These are phyloP conservation scores for Thereuonema tuberculata DNA, from an alignment of 1,140 invertebrate species.

Conservation along the genomic window DNA sequence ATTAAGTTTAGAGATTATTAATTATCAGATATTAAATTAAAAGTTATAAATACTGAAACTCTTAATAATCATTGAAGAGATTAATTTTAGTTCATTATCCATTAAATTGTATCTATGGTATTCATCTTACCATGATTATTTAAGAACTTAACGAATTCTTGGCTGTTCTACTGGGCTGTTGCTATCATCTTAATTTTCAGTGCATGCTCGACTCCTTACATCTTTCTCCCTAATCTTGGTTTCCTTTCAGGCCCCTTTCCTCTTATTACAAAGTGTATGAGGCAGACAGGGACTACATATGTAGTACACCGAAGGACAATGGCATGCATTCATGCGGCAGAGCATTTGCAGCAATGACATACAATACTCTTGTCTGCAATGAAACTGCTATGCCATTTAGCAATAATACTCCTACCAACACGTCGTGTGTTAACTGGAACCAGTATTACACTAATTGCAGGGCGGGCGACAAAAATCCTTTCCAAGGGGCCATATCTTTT, in stretches of 20 bases:
- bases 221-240: neutral
- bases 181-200: too few species aligned
- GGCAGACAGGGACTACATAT: constrained; percentile 93
- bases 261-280: constrained; percentile 37
- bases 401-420: constrained; percentile 21
- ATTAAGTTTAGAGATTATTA: too few species aligned
- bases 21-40: too few species aligned
- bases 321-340: constrained; percentile 87
- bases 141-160: too few species aligned
- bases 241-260: constrained; percentile 24
- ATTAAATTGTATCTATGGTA: too few species aligned
- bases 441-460: constrained; percentile 94
- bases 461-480: constrained; percentile 87
- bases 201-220: too few species aligned
- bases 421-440: constrained; percentile 91
- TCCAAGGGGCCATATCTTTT: constrained; percentile 97
- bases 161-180: too few species aligned
- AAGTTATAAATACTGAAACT: too few species aligned
- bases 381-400: constrained; percentile 24
- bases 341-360: constrained; percentile 64
- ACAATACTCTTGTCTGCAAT: constrained; percentile 51
- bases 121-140: too few species aligned
- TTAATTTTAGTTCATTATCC: too few species aligned
- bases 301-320: constrained; percentile 78
- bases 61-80: too few species aligned